These are phyloP conservation scores for Portunus trituberculatus DNA, from an alignment of 1,140 invertebrate species.

Conservation along the genomic window DNA sequence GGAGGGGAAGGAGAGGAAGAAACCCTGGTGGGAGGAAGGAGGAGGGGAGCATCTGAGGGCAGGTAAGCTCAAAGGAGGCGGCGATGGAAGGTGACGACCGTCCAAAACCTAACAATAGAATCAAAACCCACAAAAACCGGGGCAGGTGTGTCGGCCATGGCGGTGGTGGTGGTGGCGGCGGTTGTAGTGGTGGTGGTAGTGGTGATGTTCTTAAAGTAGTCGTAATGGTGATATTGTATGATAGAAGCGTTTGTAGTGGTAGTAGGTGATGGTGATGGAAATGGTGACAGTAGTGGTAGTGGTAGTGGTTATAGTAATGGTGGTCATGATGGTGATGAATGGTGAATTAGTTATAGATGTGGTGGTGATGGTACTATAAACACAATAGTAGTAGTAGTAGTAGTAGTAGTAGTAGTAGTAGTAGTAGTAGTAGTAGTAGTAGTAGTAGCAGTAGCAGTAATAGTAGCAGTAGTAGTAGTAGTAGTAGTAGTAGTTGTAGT, in stretches of 20 bases:
- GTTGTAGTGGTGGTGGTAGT: constrained; percentile 16
- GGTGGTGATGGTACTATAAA: not conserved
- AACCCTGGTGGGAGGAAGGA: not conserved
- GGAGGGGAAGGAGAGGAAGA: not conserved
- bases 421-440: not conserved
- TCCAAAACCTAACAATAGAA: not conserved
- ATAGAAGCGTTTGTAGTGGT: not conserved
- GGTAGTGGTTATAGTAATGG: not conserved
- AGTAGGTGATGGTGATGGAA: not conserved
- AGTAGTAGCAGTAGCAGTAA: not conserved
- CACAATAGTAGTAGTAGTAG: not conserved
- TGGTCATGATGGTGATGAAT: not conserved
- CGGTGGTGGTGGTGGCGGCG: constrained; percentile 37
- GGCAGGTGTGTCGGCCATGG: constrained; percentile 27
- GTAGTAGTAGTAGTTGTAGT: not conserved
- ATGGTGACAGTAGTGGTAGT: not conserved
- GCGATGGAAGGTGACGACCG: constrained; percentile 9
- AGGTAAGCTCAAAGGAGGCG: constrained; percentile 25
- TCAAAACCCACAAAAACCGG: constrained; percentile 32
- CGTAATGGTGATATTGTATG: not conserved
- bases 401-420: not conserved
- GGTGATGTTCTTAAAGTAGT: not conserved
- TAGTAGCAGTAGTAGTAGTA: not conserved
- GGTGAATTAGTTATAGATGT: not conserved
- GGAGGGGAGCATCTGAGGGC: constrained; percentile 24